Evolutionary conservation across 2,888 invertebrate species (phyloP).

Genomic region (Cyclophora punctaria): DNA sequence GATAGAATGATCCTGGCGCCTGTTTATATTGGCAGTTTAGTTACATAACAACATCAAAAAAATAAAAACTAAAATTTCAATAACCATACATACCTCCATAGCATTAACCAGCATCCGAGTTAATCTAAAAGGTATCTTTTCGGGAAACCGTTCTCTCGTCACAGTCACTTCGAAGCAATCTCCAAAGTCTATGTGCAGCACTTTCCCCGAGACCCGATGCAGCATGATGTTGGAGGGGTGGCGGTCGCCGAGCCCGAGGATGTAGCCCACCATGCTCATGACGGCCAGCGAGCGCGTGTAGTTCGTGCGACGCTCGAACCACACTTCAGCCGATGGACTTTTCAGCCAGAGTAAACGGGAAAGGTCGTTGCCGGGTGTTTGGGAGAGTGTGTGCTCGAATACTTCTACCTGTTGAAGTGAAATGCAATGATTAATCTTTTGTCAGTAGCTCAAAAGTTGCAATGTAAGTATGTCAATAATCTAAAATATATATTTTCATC

Average conservation of each 20-base stretch:
- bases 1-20: neutral
- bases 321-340: slow-evolving; percentile 97
- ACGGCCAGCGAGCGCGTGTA: slow-evolving; percentile 97
- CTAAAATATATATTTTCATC: too few species aligned
- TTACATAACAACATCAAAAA: neutral
- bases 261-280: slow-evolving; percentile 99
- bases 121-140: slow-evolving; percentile 97
- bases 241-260: slow-evolving; percentile 97
- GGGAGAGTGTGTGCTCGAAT: slow-evolving; percentile 96
- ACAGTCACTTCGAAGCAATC: slow-evolving; percentile 99
- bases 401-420: slow-evolving; percentile 82
- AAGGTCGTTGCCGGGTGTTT: slow-evolving; percentile 95
- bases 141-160: slow-evolving; percentile 98
- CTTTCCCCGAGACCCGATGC: slow-evolving; percentile 96
- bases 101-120: slow-evolving; percentile 98
- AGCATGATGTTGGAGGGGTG: slow-evolving; percentile 99
- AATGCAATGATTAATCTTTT: neutral
- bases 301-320: slow-evolving; percentile 98
- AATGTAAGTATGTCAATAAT: too few species aligned
- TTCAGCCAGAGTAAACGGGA: slow-evolving; percentile 96
- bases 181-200: slow-evolving; percentile 98
- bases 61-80: neutral
- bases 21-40: too few species aligned
- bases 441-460: too few species aligned
- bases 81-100: slow-evolving; percentile 80